A percentile compares a stretch with the other conserved stretches of the same genome.
Conservation (phyloP, 2,797 vertebrate genomes). For the Miichthys miiuy region DNA sequence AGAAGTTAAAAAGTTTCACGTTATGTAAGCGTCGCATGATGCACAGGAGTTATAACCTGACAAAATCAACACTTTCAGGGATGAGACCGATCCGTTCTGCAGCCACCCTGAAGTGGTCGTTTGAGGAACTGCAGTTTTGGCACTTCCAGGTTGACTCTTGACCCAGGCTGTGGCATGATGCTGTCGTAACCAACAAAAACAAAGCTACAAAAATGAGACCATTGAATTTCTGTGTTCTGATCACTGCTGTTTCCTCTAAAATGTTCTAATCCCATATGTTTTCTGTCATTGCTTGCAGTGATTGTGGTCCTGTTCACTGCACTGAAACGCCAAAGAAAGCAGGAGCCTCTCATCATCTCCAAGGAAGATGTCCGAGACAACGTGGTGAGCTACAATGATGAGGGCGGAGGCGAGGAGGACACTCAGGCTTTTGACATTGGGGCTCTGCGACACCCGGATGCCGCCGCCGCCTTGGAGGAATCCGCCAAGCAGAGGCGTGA, state of each 20-base stretch:
- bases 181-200: conserved; percentile 1
- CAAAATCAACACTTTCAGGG: too few relatives aligned
- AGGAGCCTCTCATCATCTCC: conserved; percentile 95
- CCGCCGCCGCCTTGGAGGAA: conserved; percentile 86
- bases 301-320: conserved; percentile 93
- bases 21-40: too few relatives aligned
- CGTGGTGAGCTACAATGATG: conserved; percentile 96
- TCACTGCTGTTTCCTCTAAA: neutral
- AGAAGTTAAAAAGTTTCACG: too few relatives aligned
- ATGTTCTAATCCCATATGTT: neutral
- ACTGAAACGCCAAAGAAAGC: conserved; percentile 91
- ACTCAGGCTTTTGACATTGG: conserved; percentile 96
- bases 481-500: conserved; percentile 90
- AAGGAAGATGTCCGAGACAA: conserved; percentile 97
- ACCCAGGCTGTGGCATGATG: neutral
- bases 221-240: neutral
- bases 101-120: too few relatives aligned
- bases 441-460: conserved; percentile 91
- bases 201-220: neutral
- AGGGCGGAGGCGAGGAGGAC: conserved; percentile 96
- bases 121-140: too few relatives aligned
- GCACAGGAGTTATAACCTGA: too few relatives aligned
- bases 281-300: conserved; percentile 78
- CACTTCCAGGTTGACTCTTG: too few relatives aligned
- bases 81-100: too few relatives aligned